Conservation (phyloP, 2,797 vertebrate species). For the Ataeniobius toweri region DNA sequence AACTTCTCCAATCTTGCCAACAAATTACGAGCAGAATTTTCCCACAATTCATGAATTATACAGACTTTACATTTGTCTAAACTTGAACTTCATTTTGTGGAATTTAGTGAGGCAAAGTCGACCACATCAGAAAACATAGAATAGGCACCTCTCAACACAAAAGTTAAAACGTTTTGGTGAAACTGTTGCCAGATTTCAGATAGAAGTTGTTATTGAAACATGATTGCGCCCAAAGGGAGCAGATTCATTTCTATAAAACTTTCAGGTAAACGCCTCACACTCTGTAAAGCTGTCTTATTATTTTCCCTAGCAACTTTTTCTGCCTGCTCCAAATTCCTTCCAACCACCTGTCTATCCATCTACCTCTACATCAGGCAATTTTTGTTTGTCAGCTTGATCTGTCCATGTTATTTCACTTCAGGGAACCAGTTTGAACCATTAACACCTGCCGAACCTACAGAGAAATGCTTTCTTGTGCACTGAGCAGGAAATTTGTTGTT, state of each 20-base stretch:
- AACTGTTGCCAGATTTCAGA: constrained; percentile 31
- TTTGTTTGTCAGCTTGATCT: constrained; percentile 11
- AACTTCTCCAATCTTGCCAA: constrained; percentile 25
- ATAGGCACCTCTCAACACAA: constrained; percentile 15
- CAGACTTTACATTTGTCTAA: constrained; percentile 12
- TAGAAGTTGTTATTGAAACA: constrained; percentile 40
- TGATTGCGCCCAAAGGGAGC: constrained; percentile 42
- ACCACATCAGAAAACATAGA: constrained; percentile 20
- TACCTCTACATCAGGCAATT: constrained; percentile 12
- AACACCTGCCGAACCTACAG: constrained; percentile 49
- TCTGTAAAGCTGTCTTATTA: constrained; percentile 12
- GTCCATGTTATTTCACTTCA: constrained; percentile 35
- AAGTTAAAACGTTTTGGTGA: constrained; percentile 24
- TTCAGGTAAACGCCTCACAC: constrained; percentile 22
- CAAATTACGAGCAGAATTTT: constrained; percentile 14
- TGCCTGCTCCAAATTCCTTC: not conserved
- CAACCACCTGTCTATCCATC: constrained; percentile 1
- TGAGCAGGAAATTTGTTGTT: constrained; percentile 53
- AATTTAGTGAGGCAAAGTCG: constrained; percentile 6
- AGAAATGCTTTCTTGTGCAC: constrained; percentile 42
- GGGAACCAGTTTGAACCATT: constrained; percentile 33
- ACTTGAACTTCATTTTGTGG: not conserved
- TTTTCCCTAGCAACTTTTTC: constrained; percentile 8
- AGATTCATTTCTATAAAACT: constrained; percentile 42
- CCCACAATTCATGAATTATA: constrained; percentile 1